Evolutionary conservation across 2,113 vertebrate genomes (phyloP).

Genomic region (Barnardius zonarius): DNA sequence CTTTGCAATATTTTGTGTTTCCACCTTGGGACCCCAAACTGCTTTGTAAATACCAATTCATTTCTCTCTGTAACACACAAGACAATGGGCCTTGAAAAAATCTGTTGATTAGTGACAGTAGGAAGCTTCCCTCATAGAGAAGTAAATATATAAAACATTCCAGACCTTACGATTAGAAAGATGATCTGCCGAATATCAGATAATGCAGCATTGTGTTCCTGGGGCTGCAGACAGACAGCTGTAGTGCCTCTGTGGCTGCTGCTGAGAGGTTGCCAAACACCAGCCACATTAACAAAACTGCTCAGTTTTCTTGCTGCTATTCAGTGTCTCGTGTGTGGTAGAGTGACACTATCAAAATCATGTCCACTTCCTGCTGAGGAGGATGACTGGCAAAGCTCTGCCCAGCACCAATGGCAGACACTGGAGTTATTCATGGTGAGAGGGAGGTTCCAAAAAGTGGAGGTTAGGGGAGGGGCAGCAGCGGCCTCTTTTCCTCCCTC

Average conservation of each 20-base stretch:
- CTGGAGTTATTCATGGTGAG: constrained; percentile 42
- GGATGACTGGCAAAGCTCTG: constrained; percentile 59
- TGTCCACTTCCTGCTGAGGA: constrained; percentile 64
- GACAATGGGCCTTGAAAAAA: constrained; percentile 4
- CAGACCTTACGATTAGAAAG: constrained; percentile 66
- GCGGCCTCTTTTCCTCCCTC: constrained; percentile 14
- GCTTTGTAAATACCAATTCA: background rate
- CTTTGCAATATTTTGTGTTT: background rate
- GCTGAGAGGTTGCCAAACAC: constrained; percentile 64
- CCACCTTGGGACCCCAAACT: background rate
- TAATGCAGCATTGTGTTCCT: constrained; percentile 61
- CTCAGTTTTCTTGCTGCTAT: constrained; percentile 68
- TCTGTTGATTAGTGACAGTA: constrained; percentile 42
- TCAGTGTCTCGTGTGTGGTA: constrained; percentile 48
- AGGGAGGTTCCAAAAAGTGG: constrained; percentile 46
- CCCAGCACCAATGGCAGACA: constrained; percentile 50
- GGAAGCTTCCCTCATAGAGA: constrained; percentile 35
- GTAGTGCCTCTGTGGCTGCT: constrained; percentile 63
- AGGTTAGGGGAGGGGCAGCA: constrained; percentile 40
- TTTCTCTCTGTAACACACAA: background rate
- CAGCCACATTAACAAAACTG: constrained; percentile 66
- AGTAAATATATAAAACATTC: constrained; percentile 61
- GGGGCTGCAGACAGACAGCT: constrained; percentile 65
- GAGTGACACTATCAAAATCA: constrained; percentile 69
- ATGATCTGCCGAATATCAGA: constrained; percentile 58